These are phyloP conservation scores for Phalloptychus januarius DNA, from an alignment of 2,797 vertebrate species.

Conservation along the genomic window DNA sequence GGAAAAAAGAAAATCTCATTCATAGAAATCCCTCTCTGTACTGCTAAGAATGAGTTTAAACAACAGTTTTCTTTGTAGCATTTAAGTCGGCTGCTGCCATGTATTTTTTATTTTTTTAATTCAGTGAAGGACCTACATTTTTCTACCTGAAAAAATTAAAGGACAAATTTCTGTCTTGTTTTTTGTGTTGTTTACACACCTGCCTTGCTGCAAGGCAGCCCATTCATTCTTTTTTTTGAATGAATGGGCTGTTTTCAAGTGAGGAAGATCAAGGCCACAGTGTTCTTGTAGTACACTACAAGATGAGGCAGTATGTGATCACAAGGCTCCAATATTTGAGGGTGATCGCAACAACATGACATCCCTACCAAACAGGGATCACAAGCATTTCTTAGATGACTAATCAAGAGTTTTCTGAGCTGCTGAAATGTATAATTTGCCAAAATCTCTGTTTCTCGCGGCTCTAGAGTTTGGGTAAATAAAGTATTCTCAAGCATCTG, in stretches of 20 bases:
- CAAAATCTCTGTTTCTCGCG: not conserved
- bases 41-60: not conserved
- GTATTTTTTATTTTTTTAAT: not conserved
- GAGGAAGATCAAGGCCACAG: conserved; percentile 12
- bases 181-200: not conserved
- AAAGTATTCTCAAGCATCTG: not conserved
- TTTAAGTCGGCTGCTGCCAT: not conserved
- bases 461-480: not conserved
- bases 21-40: not conserved
- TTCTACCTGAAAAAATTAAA: not conserved
- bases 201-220: no score
- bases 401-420: not conserved
- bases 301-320: conserved; percentile 19
- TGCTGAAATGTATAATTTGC: not conserved
- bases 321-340: conserved; percentile 28
- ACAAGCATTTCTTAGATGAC: conserved; percentile 16
- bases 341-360: conserved; percentile 26
- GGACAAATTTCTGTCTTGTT: not conserved
- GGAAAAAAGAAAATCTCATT: not conserved
- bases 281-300: conserved; percentile 27
- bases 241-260: conserved; percentile 31
- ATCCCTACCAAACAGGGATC: conserved; percentile 10
- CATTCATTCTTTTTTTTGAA: no score
- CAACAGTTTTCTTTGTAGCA: not conserved
- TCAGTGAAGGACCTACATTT: not conserved